Evolutionary conservation across 2,113 vertebrate species (phyloP), one percentile per base, ranked within the genome.

Genomic region (Crypturellus undulatus): DNA sequence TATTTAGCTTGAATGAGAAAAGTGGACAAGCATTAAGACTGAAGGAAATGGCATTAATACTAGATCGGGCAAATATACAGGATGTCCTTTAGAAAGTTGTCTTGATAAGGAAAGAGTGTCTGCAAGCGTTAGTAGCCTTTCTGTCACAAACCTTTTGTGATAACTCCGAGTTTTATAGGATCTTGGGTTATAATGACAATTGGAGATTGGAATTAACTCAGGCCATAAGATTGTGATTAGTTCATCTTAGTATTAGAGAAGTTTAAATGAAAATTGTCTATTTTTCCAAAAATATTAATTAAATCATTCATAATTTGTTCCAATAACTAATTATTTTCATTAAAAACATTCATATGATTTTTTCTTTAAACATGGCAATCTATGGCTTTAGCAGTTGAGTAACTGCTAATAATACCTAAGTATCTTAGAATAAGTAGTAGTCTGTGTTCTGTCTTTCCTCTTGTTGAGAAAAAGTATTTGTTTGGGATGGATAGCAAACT

Each of bases 91-190:
- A 25, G 40, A 42, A 70, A 64, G 28, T 4, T 84, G 24, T 76
- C 43, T 62, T 28, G 38, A 11, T 11, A 8, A 34, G 18, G 54
- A 54, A 59, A 17, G 32, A 86, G 38, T 68, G 25, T 21, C 69
- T n/a, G 30, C 10, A 45, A 21, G 30, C 72, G 4, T 67, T 67
- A 30, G 26, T 38, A 52, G 9, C 30, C 60, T 80, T 67, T 72
- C 58, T 49, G 2, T 49, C 9, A 5, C n/a, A 30, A 34, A 4
- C 4, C 5, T 0, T 3, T n/a, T 49, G 36, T 51, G 9, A 51
- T 72, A 71, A 64, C 56, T 75, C 24, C 45, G 32, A 51, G 40
- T 40, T 79, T 32, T 52, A 36, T 42, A 69, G 11, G 58, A 32
- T 68, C 40, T 38, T 51, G 45, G 36, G 26, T 63, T 69, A 47